Base-by-base conservation (phyloP, 2,888 invertebrate genomes). In the Physocephala rufipes region DNA sequence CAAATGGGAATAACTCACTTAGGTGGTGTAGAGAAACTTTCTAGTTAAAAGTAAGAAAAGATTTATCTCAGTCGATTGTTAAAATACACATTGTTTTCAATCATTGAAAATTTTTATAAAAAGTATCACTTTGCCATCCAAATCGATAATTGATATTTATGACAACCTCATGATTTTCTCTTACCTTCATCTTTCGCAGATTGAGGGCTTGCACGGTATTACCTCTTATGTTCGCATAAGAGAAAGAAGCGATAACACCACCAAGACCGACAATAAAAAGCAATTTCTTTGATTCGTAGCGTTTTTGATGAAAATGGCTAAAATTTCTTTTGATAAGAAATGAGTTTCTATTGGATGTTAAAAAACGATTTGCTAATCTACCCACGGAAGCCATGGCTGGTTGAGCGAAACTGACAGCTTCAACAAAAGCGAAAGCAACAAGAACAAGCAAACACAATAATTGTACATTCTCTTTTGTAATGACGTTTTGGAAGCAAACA, bases 161-260 rank as follows among this genome's bases (percentile, higher is more conserved):
- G 36, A 36, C 4, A 7, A 36, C 36, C 36, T 36, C 36, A 7
- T 36, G 36, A 36, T 36, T 36, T 19, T 2, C 49, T n/a, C 28
- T 24, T 26, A 58, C 58, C 58, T 58, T 58, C 3, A 58, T 71
- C 71, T 79, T 80, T 81, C 87, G 88, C 64, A 87, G 74, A 79
- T 88, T 89, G 67, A 87, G 84, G 47, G 90, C 89, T 79, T 88
- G 83, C 13, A 89, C 88, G 73, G 85, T 82, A 71, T 76, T 76
- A 16, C 80, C 78, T 77, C 83, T 85, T 43, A 82, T 76, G 80
- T 87, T 87, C 77, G 87, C 86, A 58, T 85, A 84, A 24, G 87
- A 77, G 74, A 87, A 84, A 55, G 88, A 80, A 9, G 86, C 84
- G 51, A 87, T 80, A 51, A 88, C 86, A 59, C 87, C 88, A 63